Evolutionary conservation across 2,888 invertebrate genomes (phyloP).

Genomic region (Gastracanthus pulcherrimus): DNA sequence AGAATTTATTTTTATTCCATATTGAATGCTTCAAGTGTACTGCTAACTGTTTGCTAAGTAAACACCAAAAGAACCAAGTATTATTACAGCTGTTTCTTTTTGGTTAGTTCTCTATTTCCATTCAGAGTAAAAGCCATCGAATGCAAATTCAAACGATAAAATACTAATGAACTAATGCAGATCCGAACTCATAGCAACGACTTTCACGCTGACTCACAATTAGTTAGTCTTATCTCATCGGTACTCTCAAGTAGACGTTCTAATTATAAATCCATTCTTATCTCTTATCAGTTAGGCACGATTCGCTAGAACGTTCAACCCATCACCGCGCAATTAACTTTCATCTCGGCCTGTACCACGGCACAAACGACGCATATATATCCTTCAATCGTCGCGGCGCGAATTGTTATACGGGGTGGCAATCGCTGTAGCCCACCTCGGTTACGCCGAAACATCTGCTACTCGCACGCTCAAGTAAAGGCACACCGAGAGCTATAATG

Average conservation of each 20-base stretch:
- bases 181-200: too few relatives aligned
- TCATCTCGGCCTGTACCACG: not conserved
- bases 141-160: too few relatives aligned
- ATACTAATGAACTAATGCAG: too few relatives aligned
- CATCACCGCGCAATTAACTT: not conserved
- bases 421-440: not conserved
- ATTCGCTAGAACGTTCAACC: not conserved
- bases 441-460: constrained; percentile 33
- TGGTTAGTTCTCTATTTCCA: too few relatives aligned
- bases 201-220: too few relatives aligned
- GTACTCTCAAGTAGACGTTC: not conserved
- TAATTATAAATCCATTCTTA: not conserved
- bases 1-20: too few relatives aligned
- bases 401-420: not conserved
- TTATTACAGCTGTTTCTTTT: too few relatives aligned
- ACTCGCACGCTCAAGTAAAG: constrained; percentile 23
- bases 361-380: not conserved
- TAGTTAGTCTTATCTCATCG: too few relatives aligned
- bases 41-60: too few relatives aligned
- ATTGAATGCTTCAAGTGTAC: too few relatives aligned
- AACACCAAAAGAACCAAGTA: too few relatives aligned
- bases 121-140: too few relatives aligned
- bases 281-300: not conserved
- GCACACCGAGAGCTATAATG: constrained; percentile 50
- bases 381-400: not conserved